Evolutionary conservation across 2,113 vertebrate species (phyloP).

Genomic region (Cyprinodon variegatus): DNA sequence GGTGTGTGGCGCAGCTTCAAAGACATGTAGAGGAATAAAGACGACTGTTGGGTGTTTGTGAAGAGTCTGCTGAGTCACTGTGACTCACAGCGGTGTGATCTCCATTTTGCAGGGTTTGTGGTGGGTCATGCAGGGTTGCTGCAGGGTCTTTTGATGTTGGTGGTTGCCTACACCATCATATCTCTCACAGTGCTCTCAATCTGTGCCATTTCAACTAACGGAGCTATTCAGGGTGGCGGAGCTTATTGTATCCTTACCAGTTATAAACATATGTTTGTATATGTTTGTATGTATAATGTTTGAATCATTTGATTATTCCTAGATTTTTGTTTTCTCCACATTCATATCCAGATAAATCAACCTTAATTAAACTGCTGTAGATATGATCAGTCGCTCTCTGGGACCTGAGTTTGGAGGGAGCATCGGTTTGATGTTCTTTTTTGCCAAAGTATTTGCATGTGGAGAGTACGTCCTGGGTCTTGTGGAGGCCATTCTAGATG

Average conservation of each 20-base stretch:
- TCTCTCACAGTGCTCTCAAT: constrained; percentile 90
- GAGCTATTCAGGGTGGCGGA: constrained; percentile 88
- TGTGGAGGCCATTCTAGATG: constrained; percentile 87
- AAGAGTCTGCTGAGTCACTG: not conserved
- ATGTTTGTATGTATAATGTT: not conserved
- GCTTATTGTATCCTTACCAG: constrained; percentile 90
- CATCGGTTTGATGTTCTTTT: constrained; percentile 93
- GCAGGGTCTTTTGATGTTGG: constrained; percentile 86
- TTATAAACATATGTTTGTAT: not conserved
- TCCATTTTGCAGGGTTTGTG: constrained; percentile 84
- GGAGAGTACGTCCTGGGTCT: constrained; percentile 90
- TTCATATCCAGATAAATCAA: not conserved
- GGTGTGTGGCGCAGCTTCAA: constrained; percentile 74
- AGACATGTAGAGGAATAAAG: not conserved
- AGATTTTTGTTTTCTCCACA: not conserved
- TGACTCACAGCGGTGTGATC: constrained; percentile 27
- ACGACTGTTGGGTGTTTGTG: not conserved
- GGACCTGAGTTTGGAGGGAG: constrained; percentile 93
- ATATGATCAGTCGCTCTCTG: constrained; percentile 92
- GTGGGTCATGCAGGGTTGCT: constrained; percentile 90
- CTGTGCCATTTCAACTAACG: constrained; percentile 93
- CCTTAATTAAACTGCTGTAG: constrained; percentile 73
- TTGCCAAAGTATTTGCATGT: constrained; percentile 90
- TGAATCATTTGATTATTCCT: not conserved
- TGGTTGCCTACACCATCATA: constrained; percentile 89